Percentiles rank a stretch among this genome's conserved stretches.
phyloP scores from a whole-genome alignment of 2,888 invertebrate species.

The Clusia tigrina region DNA sequence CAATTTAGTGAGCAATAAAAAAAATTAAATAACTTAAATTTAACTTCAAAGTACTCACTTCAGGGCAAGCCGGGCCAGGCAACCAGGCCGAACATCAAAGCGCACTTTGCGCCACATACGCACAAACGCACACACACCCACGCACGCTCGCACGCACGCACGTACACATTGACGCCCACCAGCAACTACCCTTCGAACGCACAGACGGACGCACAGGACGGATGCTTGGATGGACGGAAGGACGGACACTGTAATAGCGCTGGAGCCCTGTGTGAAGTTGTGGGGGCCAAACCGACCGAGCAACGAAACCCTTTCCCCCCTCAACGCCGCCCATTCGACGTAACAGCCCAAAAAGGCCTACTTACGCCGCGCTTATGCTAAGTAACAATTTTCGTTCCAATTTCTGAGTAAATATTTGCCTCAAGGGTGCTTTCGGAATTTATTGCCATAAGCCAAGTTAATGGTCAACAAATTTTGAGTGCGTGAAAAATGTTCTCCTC shows the following conservation, averaged over 20 bases:
- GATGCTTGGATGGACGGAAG: neutral
- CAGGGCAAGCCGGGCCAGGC: no score
- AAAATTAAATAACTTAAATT: conserved; percentile 47
- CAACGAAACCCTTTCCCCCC: neutral
- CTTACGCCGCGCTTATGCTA: conserved; percentile 23
- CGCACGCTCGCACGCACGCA: no score
- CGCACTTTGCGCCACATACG: no score
- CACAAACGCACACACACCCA: no score
- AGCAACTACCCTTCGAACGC: conserved; percentile 44
- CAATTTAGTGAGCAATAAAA: conserved; percentile 57
- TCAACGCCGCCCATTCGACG: neutral
- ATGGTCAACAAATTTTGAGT: conserved; percentile 40
- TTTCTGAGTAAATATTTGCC: conserved; percentile 59
- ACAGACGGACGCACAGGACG: conserved; percentile 45
- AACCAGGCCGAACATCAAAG: neutral
- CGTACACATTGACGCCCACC: neutral
- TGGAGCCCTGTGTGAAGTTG: conserved; percentile 1
- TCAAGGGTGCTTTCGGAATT: conserved; percentile 60
- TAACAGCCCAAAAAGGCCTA: neutral
- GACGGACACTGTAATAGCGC: conserved; percentile 23
- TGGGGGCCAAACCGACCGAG: no score
- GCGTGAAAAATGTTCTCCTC: no score
- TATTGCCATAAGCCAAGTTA: conserved; percentile 48
- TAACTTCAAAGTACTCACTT: conserved; percentile 36
- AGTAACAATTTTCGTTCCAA: conserved; percentile 43